These are phyloP conservation scores for Muscina levida DNA, from an alignment of 2,888 invertebrate species.

Conservation along the genomic window DNA sequence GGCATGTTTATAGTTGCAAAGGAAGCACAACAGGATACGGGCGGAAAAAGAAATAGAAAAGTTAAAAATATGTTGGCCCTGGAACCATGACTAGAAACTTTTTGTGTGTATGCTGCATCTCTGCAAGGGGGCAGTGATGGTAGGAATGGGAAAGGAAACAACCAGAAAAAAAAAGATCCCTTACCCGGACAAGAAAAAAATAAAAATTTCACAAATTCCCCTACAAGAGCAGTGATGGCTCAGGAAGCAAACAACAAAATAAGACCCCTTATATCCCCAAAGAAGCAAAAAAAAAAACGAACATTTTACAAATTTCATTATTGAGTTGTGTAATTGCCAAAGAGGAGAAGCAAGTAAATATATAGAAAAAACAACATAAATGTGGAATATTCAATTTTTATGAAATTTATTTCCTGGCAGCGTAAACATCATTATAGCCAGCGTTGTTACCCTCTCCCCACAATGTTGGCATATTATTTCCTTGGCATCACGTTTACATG, in stretches of 20 bases:
- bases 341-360: not conserved
- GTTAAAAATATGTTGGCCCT: not conserved
- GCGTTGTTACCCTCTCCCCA: not conserved
- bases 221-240: no score
- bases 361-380: not conserved
- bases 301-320: not conserved
- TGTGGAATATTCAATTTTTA: no score
- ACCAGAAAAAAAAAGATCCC: no score
- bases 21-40: slow-evolving; percentile 32
- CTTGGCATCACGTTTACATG: not conserved
- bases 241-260: no score
- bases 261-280: not conserved
- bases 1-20: slow-evolving; percentile 38
- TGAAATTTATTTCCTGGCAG: not conserved
- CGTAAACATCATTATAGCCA: no score
- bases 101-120: not conserved
- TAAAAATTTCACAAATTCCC: no score
- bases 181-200: no score
- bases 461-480: not conserved
- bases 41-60: slow-evolving; percentile 3
- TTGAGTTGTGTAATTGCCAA: not conserved
- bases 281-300: not conserved
- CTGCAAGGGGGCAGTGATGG: not conserved
- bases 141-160: no score
- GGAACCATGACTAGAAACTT: not conserved